phyloP scores from a whole-genome alignment of 2,888 invertebrate genomes.

The Tenthredo mesomela region DNA sequence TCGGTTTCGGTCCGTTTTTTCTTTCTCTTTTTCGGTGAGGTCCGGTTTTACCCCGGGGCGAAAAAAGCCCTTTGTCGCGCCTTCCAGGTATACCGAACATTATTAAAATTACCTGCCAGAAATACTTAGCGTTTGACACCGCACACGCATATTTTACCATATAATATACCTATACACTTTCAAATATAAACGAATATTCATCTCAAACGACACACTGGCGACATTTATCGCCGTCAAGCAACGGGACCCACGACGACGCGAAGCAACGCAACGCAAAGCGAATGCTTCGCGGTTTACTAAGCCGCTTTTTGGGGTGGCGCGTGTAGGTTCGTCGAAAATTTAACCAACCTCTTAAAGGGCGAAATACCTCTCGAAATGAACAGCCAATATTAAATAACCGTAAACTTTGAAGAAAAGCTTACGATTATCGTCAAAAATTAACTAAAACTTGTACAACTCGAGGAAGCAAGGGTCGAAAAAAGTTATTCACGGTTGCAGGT shows the following conservation, averaged over 20 bases:
- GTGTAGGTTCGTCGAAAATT: background rate
- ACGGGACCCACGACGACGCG: background rate
- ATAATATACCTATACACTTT: slow-evolving; percentile 51
- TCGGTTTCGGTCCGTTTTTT: background rate
- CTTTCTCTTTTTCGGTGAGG: background rate
- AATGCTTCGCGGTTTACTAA: background rate
- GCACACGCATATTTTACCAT: slow-evolving; percentile 58
- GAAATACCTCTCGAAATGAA: slow-evolving; percentile 27
- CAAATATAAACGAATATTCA: slow-evolving; percentile 66
- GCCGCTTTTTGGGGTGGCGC: background rate
- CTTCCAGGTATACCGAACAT: slow-evolving; percentile 58
- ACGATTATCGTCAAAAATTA: background rate
- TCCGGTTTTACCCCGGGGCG: background rate
- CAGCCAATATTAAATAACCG: slow-evolving; percentile 71
- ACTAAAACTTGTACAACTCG: background rate
- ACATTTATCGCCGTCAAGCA: slow-evolving; percentile 63
- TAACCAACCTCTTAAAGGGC: background rate
- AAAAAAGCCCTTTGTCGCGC: slow-evolving; percentile 32
- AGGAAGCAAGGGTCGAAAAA: background rate
- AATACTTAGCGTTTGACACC: slow-evolving; percentile 58
- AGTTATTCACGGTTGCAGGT: background rate
- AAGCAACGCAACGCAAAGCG: slow-evolving; percentile 26
- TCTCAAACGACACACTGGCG: slow-evolving; percentile 61
- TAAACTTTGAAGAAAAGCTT: background rate
- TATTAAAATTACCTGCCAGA: slow-evolving; percentile 69